Evolutionary conservation across 2,888 invertebrate species (phyloP).

Genomic region (Ptycholaimellus sp.): DNA sequence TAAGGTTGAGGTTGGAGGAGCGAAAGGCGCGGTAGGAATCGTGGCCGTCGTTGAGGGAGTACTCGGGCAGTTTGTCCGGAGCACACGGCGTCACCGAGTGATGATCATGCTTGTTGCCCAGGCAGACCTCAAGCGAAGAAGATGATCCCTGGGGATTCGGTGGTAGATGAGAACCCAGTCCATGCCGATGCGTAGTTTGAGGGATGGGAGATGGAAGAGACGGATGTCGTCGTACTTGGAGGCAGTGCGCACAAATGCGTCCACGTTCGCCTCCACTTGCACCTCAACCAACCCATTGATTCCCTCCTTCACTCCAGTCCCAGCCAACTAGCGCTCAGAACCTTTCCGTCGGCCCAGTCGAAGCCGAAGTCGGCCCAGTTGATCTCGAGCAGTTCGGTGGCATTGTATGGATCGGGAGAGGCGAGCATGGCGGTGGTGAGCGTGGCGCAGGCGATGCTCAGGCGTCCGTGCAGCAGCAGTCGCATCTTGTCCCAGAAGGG

Average conservation of each 20-base stretch:
- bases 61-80: constrained; percentile 80
- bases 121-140: constrained; percentile 42
- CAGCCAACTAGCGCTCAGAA: not conserved
- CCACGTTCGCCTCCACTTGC: constrained; percentile 45
- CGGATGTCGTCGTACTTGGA: constrained; percentile 96
- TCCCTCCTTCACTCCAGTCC: not conserved
- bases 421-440: constrained; percentile 65
- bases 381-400: constrained; percentile 93
- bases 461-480: constrained; percentile 63
- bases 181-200: no score
- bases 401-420: constrained; percentile 88
- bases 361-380: constrained; percentile 76
- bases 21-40: constrained; percentile 85
- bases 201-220: constrained; percentile 62
- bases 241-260: constrained; percentile 80
- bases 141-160: no score
- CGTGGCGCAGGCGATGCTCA: constrained; percentile 62
- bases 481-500: constrained; percentile 95
- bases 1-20: constrained; percentile 55
- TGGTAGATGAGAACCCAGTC: no score
- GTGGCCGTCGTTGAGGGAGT: constrained; percentile 73
- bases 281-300: not conserved
- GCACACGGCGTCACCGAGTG: constrained; percentile 82
- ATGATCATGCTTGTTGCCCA: constrained; percentile 81
- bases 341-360: constrained; percentile 71